Percentiles rank a stretch among this genome's conserved stretches.
phyloP scores from a whole-genome alignment of 2,797 vertebrate species.

The Syngnathus acus region DNA sequence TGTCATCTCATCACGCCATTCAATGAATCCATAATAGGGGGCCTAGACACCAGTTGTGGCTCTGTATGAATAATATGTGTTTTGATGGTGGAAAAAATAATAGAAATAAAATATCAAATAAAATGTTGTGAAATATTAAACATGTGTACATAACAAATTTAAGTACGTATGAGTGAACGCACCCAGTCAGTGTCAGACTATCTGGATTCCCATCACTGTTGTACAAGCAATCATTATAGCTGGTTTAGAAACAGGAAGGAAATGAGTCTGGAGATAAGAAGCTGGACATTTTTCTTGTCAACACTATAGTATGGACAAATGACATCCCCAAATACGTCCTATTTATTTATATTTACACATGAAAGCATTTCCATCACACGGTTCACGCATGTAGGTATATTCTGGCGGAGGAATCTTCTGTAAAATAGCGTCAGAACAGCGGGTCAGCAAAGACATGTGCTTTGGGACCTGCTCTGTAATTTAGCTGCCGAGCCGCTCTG shows the following conservation, averaged over 20 bases:
- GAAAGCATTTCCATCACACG: neutral
- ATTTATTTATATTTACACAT: too few species aligned
- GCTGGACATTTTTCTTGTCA: slow-evolving; percentile 11
- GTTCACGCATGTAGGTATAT: neutral
- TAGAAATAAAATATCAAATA: neutral
- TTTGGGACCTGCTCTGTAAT: slow-evolving; percentile 50
- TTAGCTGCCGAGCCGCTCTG: slow-evolving; percentile 50
- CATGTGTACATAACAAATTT: neutral
- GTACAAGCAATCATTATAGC: slow-evolving; percentile 16
- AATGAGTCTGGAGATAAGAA: slow-evolving; percentile 22
- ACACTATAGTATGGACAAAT: neutral
- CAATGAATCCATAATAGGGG: slow-evolving; percentile 75
- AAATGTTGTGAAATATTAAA: neutral
- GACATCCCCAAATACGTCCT: too few species aligned
- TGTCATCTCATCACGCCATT: slow-evolving; percentile 67
- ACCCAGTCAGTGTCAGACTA: slow-evolving; percentile 12
- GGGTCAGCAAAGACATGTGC: slow-evolving; percentile 29
- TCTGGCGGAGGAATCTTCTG: slow-evolving; percentile 23
- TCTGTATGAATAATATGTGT: slow-evolving; percentile 3
- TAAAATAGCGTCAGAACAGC: slow-evolving; percentile 27
- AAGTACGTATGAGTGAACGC: neutral
- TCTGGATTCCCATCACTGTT: slow-evolving; percentile 29
- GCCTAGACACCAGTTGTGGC: slow-evolving; percentile 25
- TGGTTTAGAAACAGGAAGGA: slow-evolving; percentile 35
- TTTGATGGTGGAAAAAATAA: neutral